phyloP scores from a whole-genome alignment of 2,797 vertebrate species.

The Falco biarmicus region DNA sequence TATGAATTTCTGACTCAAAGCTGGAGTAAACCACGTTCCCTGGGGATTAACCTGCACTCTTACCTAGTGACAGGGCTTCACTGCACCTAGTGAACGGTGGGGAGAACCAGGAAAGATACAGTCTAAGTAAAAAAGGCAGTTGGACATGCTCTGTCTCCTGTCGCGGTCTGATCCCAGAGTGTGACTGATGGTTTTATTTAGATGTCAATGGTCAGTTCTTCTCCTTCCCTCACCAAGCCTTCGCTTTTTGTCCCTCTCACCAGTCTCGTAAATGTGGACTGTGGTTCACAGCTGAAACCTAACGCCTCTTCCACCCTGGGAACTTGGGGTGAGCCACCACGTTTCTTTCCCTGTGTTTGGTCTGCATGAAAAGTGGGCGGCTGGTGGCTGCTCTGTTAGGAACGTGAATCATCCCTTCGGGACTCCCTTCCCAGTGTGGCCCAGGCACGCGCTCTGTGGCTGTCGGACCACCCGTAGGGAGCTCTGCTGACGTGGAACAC shows the following conservation, averaged over 20 bases:
- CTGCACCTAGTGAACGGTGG: neutral
- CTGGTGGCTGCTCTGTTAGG: neutral
- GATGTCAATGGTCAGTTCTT: neutral
- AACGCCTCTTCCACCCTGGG: neutral
- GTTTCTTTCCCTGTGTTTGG: neutral
- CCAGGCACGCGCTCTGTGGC: rapidly evolving
- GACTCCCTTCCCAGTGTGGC: neutral
- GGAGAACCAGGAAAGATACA: neutral
- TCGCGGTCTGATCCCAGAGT: neutral
- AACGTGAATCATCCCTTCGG: neutral
- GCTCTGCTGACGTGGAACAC: neutral
- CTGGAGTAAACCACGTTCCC: neutral
- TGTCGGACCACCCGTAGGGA: rapidly evolving
- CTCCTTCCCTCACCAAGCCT: neutral
- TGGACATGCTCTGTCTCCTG: neutral
- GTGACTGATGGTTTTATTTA: neutral
- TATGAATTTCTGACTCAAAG: neutral
- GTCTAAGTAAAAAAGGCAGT: neutral
- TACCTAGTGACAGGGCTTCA: neutral
- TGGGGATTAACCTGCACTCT: neutral
- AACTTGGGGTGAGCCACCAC: neutral
- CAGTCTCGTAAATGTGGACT: neutral
- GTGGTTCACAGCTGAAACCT: neutral
- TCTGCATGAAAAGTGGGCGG: neutral
- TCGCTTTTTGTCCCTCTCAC: neutral